Base-by-base conservation (phyloP, 2,888 invertebrate species). In the Seladonia tumulorum region DNA sequence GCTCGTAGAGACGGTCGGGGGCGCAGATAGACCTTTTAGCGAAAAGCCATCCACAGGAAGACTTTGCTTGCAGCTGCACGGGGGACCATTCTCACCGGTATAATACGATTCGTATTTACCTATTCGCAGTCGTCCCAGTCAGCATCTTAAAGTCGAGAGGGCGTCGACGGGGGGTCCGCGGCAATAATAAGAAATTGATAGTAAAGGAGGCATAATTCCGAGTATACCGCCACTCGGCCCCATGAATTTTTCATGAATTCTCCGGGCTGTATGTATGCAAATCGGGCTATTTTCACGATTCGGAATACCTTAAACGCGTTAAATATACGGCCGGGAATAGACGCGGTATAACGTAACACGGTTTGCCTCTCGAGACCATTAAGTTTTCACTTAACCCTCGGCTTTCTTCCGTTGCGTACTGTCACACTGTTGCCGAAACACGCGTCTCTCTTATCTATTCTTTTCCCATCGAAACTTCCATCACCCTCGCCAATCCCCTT, bases 161-260 rank as follows among this genome's bases (percentile, higher is more conserved):
- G 66, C 78, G 84, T 57, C 79, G 80, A 78, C 73, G 63, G 60
- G 66, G 66, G 77, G 75, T 68, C 70, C 76, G 76, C 57, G 82
- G 90, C 85, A 88, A 91, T 93, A 93, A 93, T 93, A 93, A 92
- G 93, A 91, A 92, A 94, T 94, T 93, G 93, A 93, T 93, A 92
- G 92, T 91, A 91, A 92, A 93, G 91, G 91, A 88, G 88, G 90
- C 91, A 91, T 92, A 92, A 92, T 92, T 92, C 88, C 89, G 84
- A 91, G 91, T 93, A 93, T 92, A 92, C 92, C 92, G 90, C 87
- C 90, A 92, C 93, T 92, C 92, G 87, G 88, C 89, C 87, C 92
- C 92, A 93, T 94, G 93, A 93, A 94, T 94, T 93, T 94, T 94
- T 93, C 94, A 94, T 94, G 93, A 94, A 93, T 94, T 92, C 92